These are phyloP conservation scores for Liasis olivaceus DNA, from an alignment of 2,797 vertebrate genomes.

Conservation along the genomic window DNA sequence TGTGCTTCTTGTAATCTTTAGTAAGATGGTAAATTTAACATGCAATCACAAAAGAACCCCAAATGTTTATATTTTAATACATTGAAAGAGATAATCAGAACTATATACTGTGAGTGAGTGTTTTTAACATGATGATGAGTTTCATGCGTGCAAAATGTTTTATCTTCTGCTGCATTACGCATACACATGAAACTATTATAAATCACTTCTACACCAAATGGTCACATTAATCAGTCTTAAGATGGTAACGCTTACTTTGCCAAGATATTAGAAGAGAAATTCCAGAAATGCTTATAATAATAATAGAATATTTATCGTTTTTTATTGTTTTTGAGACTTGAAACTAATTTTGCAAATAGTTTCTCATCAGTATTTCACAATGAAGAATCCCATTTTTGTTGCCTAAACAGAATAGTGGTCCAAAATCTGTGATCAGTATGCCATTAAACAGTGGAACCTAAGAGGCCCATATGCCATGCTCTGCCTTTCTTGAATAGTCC, in stretches of 20 bases:
- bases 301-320: conserved; percentile 1
- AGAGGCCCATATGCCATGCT: conserved; percentile 64
- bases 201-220: neutral
- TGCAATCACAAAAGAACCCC: neutral
- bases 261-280: conserved; percentile 27
- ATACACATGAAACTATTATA: neutral
- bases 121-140: neutral
- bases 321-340: neutral
- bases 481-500: conserved; percentile 66
- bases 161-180: neutral
- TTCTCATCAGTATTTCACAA: neutral
- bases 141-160: neutral
- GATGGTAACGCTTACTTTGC: neutral
- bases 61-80: neutral
- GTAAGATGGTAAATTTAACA: neutral
- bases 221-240: neutral
- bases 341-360: neutral
- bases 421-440: neutral
- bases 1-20: neutral
- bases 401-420: neutral
- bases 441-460: conserved; percentile 40
- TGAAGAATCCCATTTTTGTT: neutral
- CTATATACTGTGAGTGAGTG: neutral
- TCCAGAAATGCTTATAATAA: neutral
- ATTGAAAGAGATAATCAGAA: neutral